Evolutionary conservation across 2,888 invertebrate genomes (phyloP).

Genomic region (Lasioglossum oenotherae): DNA sequence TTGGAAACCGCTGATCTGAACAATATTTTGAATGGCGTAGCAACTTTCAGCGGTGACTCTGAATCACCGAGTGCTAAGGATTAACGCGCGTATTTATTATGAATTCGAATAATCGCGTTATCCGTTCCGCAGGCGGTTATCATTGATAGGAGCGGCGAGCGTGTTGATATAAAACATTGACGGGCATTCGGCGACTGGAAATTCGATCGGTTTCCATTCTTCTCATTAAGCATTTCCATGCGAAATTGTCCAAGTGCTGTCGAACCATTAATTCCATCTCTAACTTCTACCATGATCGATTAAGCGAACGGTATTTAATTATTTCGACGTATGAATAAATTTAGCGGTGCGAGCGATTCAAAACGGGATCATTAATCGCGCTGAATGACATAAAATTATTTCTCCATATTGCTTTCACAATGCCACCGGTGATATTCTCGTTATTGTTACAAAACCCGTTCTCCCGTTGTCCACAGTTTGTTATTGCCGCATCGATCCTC

Average conservation of each 20-base stretch:
- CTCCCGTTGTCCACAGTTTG: neutral
- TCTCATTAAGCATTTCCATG: slow-evolving; percentile 1
- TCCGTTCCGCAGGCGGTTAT: neutral
- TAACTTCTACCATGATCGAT: slow-evolving; percentile 4
- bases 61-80: no score
- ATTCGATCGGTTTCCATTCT: neutral
- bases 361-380: neutral
- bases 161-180: neutral
- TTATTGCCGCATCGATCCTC: neutral
- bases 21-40: no score
- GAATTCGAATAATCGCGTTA: slow-evolving; percentile 7
- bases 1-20: no score
- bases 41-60: no score
- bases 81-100: neutral
- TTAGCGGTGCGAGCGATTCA: neutral
- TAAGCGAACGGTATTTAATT: slow-evolving; percentile 10
- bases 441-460: neutral
- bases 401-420: neutral
- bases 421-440: neutral
- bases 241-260: neutral
- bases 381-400: neutral
- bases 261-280: slow-evolving; percentile 2
- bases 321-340: neutral
- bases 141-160: neutral
- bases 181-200: neutral